Conservation (phyloP, 1,140 invertebrate genomes). For the Euwallacea fornicatus region DNA sequence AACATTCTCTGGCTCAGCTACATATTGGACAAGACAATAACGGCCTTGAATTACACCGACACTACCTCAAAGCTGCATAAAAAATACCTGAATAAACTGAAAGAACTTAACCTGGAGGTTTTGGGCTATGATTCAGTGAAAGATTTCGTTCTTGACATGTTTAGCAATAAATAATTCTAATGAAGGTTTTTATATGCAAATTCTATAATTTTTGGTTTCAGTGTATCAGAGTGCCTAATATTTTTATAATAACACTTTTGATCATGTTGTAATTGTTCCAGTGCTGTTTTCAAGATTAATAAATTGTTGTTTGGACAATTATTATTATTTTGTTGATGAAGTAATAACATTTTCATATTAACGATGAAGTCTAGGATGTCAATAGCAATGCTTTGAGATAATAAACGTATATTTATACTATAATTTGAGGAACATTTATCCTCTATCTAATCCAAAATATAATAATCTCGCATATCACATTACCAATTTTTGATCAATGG, state of each 20-base stretch:
- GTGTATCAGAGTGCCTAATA: slow-evolving; percentile 11
- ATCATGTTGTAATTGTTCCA: slow-evolving; percentile 4
- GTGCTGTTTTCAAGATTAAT: background rate
- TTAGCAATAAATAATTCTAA: slow-evolving; percentile 13
- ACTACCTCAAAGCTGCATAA: slow-evolving; percentile 44
- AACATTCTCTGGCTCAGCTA: slow-evolving; percentile 93
- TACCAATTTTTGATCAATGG: no score
- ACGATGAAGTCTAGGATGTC: no score
- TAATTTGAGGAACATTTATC: no score
- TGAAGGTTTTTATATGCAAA: slow-evolving; percentile 20
- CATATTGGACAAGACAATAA: slow-evolving; percentile 75
- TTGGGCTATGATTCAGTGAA: slow-evolving; percentile 43
- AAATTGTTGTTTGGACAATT: no score
- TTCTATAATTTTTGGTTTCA: slow-evolving; percentile 11
- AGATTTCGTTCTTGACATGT: slow-evolving; percentile 41
- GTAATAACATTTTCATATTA: no score
- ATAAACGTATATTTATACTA: no score
- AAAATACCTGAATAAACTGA: slow-evolving; percentile 40
- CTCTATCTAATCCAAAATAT: no score
- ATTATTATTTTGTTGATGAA: no score
- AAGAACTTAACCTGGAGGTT: slow-evolving; percentile 41
- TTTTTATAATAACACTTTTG: slow-evolving; percentile 23
- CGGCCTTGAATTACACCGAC: slow-evolving; percentile 42
- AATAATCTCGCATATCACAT: no score
- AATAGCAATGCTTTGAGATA: no score